These are phyloP conservation scores for Aporophyla lueneburgensis DNA, from an alignment of 2,888 invertebrate genomes.

Conservation along the genomic window DNA sequence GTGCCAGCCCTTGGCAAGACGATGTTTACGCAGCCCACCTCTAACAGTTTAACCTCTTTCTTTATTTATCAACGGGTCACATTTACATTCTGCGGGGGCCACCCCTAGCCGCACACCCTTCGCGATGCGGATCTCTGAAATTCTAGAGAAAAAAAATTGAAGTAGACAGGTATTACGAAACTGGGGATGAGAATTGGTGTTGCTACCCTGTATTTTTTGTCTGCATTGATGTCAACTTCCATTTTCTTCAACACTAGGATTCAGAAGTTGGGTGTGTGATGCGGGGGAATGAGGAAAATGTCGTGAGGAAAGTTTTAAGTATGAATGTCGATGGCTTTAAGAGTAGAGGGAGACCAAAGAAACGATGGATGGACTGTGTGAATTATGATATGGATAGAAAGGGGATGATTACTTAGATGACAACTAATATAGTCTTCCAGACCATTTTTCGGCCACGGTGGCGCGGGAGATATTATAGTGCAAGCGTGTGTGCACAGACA, in stretches of 20 bases:
- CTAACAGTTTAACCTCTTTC: conserved; percentile 84
- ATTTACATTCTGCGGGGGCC: conserved; percentile 77
- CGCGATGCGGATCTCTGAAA: conserved; percentile 38
- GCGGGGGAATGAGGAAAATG: background rate
- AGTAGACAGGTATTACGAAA: conserved; percentile 39
- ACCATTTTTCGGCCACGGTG: too few relatives aligned
- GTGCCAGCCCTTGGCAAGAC: conserved; percentile 70
- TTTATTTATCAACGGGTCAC: conserved; percentile 83
- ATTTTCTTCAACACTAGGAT: background rate
- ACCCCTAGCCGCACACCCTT: conserved; percentile 51
- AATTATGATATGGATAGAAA: background rate
- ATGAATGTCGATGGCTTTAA: background rate
- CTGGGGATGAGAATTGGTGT: conserved; percentile 16
- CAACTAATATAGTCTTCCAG: too few relatives aligned
- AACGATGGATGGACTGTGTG: background rate
- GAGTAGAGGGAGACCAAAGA: background rate
- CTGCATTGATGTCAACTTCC: background rate
- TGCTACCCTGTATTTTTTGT: conserved; percentile 15
- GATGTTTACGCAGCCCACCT: conserved; percentile 79
- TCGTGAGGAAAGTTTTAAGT: background rate
- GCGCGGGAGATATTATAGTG: too few relatives aligned
- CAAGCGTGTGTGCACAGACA: too few relatives aligned
- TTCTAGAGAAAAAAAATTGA: conserved; percentile 52
- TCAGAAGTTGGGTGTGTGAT: background rate
- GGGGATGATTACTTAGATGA: background rate